Base-by-base conservation (phyloP, 2,113 vertebrate genomes). In the Tachysurus vachellii region DNA sequence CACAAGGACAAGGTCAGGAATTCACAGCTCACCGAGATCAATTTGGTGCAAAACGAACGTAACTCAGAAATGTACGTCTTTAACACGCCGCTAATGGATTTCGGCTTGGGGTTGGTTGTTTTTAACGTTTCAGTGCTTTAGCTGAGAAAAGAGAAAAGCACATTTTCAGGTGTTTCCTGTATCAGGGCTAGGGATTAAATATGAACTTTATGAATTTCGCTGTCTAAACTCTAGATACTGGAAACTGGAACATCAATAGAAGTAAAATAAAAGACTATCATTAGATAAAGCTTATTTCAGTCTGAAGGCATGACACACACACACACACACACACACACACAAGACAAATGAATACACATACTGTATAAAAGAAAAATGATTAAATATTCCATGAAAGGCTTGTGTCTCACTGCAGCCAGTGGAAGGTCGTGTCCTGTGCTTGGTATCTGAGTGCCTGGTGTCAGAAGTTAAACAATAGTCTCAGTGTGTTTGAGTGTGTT, bases 391-490 rank as follows among this genome's bases (percentile, higher is more conserved):
- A 71, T n/a, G 50, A 47, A 61, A 70, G 16, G 47, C 57, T 21
- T 11, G n/a, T 13, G 17, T 66, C 19, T 16, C 73, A 66, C 61
- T 53, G 70, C n/a, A 76, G 62, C 47, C 75, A 57, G 62, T 53
- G 31, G n/a, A 61, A 50, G 12, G 42, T 47, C 57, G 23, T 53
- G 86, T 82, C 54, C 57, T n/a, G 80, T 59, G 23, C 47, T 80
- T 79, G 76, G 76, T 53, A 80, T 56, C 75, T 26, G 36, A 79
- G 66, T 28, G 86, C 56, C 54, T 54, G 56, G 80, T 84, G 66
- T 70, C n/a, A 84, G 54, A 6, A 59, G 36, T 47, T 59, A 56
- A 87, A 83, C 86, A 87, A 87, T 77, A n/a, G 80, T 31, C 57
- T 77, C 36, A 82, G 23, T 77, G 73, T 77, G 23, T 16, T 44